Percentiles rank a stretch among this genome's conserved stretches.
Evolutionary conservation across 1,140 invertebrate genomes (phyloP).

Genomic region (Trialeurodes vaporariorum): DNA sequence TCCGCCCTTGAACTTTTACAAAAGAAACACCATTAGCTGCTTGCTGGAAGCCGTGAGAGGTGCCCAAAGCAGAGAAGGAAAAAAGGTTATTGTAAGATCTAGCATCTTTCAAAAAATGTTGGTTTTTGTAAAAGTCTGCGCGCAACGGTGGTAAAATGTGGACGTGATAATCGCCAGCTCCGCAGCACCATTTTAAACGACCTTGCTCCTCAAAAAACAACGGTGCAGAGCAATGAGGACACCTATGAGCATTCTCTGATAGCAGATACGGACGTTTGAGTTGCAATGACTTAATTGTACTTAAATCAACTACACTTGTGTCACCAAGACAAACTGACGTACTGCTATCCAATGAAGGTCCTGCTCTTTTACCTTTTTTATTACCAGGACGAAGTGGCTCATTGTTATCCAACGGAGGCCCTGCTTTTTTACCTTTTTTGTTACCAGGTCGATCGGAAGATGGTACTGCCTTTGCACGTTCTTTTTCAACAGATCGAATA

Average conservation of each 20-base stretch:
- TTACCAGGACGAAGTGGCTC: background rate
- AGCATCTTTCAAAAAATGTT: background rate
- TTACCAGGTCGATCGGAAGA: background rate
- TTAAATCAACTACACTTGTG: background rate
- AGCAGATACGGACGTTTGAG: background rate
- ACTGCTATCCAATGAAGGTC: background rate
- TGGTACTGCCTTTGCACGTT: no score
- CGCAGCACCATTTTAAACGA: background rate
- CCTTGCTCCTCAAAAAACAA: background rate
- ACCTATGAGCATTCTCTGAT: background rate
- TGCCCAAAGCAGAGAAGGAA: conserved; percentile 6
- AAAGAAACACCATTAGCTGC: background rate
- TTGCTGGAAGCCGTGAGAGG: background rate
- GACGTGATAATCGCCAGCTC: background rate
- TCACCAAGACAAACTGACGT: background rate
- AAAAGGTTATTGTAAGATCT: conserved; percentile 10
- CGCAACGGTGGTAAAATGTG: background rate
- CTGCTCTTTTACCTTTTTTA: background rate
- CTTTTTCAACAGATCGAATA: no score
- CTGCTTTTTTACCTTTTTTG: background rate
- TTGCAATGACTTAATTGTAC: background rate
- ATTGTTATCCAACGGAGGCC: background rate
- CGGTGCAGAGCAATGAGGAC: background rate
- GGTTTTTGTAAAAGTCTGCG: conserved; percentile 2
- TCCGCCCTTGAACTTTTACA: conserved; percentile 9